These are phyloP conservation scores for Macheiramphus alcinus DNA, from an alignment of 2,113 vertebrate genomes.

Conservation along the genomic window DNA sequence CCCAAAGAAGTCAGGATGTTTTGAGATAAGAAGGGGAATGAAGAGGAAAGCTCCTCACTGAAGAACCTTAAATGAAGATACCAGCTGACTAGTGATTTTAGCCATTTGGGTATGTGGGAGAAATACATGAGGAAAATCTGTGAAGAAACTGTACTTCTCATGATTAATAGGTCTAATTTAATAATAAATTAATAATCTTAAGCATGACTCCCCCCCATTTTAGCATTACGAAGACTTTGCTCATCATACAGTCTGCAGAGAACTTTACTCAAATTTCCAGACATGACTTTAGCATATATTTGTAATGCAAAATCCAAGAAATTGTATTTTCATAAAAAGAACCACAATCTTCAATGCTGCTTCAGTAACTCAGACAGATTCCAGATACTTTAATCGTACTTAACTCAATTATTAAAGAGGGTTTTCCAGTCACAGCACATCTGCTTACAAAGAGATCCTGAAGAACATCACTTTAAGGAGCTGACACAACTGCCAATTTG, in stretches of 20 bases:
- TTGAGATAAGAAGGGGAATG: background rate
- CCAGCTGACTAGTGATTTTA: background rate
- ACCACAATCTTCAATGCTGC: background rate
- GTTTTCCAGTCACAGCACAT: slow-evolving; percentile 29
- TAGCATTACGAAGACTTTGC: background rate
- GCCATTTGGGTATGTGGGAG: background rate
- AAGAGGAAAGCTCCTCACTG: background rate
- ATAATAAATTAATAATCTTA: background rate
- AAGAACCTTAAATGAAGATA: background rate
- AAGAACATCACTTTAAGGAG: background rate
- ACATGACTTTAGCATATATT: background rate
- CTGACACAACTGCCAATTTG: slow-evolving; percentile 24
- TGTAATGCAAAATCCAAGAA: slow-evolving; percentile 12
- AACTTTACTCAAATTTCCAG: background rate
- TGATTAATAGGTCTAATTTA: background rate
- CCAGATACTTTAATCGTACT: background rate
- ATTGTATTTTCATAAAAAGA: background rate
- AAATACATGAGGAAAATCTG: background rate
- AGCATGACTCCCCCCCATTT: background rate
- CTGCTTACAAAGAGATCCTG: slow-evolving; percentile 15
- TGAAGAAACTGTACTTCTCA: background rate
- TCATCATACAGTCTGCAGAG: background rate
- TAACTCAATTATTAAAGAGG: slow-evolving; percentile 30
- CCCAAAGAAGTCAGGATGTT: background rate
- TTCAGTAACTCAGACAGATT: background rate